Evolutionary conservation across 2,113 vertebrate genomes (phyloP).

Genomic region (Leiothrix lutea): DNA sequence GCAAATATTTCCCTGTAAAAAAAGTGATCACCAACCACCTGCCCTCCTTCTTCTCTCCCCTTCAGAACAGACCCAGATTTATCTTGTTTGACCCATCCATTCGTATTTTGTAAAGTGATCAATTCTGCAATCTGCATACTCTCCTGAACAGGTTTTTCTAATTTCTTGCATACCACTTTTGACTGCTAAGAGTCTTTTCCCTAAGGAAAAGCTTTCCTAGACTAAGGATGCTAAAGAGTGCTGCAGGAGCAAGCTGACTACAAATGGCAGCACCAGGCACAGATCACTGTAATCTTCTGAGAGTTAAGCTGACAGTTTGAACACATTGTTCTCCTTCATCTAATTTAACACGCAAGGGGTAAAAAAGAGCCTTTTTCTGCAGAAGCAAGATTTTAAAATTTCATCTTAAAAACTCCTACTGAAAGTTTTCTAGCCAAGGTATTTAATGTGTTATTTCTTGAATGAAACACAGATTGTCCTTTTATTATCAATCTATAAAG

Average conservation of each 20-base stretch:
- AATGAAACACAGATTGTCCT: background rate
- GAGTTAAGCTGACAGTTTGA: background rate
- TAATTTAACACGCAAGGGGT: fast-evolving
- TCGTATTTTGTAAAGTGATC: background rate
- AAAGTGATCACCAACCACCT: background rate
- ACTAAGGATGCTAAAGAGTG: background rate
- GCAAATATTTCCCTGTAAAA: background rate
- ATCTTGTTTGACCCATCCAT: background rate
- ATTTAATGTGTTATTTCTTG: background rate
- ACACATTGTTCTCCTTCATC: background rate
- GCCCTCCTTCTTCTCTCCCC: background rate
- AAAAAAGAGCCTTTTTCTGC: background rate
- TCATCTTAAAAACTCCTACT: background rate
- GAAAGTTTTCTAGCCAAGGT: background rate
- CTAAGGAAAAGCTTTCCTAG: background rate
- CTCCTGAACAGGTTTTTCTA: background rate
- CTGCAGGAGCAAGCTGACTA: background rate
- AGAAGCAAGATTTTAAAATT: background rate
- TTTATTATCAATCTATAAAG: background rate
- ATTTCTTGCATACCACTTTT: background rate
- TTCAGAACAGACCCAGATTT: background rate
- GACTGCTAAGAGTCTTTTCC: background rate
- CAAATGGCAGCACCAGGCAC: background rate
- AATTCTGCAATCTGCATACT: fast-evolving
- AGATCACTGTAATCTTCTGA: background rate